Evolutionary conservation across 2,797 vertebrate species (phyloP).

Genomic region (Petrocephalus schoutedeni): DNA sequence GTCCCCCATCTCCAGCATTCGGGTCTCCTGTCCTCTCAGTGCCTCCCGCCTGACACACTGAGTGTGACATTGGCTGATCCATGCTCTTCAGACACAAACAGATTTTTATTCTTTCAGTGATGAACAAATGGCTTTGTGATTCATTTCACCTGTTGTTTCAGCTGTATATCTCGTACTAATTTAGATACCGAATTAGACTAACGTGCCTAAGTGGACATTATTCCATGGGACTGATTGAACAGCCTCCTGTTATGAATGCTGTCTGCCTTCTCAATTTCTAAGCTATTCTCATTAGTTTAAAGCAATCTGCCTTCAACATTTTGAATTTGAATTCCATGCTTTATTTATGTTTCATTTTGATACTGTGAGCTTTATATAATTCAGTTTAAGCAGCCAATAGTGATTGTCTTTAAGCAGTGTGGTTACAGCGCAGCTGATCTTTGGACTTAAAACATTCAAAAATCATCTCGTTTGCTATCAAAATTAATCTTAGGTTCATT

Average conservation of each 20-base stretch:
- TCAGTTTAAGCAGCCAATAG: neutral
- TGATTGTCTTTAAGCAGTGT: neutral
- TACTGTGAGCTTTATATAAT: neutral
- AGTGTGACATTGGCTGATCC: neutral
- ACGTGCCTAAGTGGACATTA: neutral
- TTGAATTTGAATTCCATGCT: neutral
- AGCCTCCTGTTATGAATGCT: neutral
- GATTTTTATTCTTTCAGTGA: neutral
- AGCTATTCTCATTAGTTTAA: neutral
- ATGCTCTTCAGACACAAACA: neutral
- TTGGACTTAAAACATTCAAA: neutral
- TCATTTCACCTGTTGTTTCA: neutral
- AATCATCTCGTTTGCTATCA: neutral
- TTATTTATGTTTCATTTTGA: neutral
- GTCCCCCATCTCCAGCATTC: too few species aligned
- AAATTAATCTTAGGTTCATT: neutral
- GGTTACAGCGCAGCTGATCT: neutral
- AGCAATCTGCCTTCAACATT: neutral
- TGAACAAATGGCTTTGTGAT: slow-evolving; percentile 1
- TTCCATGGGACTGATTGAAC: slow-evolving; percentile 7
- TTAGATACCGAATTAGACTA: neutral
- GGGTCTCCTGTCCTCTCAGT: too few species aligned
- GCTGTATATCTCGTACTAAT: neutral
- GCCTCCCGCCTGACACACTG: neutral
- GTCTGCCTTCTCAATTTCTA: neutral